phyloP scores from a whole-genome alignment of 2,888 invertebrate genomes.

The Chrysina gloriosa region DNA sequence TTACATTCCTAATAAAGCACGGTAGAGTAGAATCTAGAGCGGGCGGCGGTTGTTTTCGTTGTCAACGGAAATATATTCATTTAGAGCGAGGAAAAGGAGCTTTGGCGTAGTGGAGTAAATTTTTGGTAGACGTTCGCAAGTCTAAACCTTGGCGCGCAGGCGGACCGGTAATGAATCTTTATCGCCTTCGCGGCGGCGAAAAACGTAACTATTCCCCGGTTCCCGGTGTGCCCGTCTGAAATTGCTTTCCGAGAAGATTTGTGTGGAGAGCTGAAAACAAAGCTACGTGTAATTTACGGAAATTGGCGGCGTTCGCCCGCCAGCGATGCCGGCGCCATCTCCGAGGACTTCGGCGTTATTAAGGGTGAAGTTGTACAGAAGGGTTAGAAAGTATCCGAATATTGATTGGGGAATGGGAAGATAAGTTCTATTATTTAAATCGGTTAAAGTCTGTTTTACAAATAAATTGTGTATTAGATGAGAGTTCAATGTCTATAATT shows the following conservation, averaged over 20 bases:
- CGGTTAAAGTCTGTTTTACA: too few species aligned
- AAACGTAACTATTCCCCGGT: slow-evolving; percentile 61
- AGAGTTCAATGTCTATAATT: too few species aligned
- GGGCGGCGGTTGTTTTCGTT: slow-evolving; percentile 15
- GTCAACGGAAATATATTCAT: slow-evolving; percentile 49
- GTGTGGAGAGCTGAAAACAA: slow-evolving; percentile 67
- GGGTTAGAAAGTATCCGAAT: too few species aligned
- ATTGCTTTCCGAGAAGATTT: slow-evolving; percentile 69
- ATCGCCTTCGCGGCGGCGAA: slow-evolving; percentile 61
- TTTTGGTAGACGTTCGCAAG: slow-evolving; percentile 47
- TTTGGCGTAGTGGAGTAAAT: slow-evolving; percentile 47
- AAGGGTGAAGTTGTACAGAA: not conserved
- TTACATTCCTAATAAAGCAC: not conserved
- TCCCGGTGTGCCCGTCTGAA: slow-evolving; percentile 55
- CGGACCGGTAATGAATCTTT: slow-evolving; percentile 65
- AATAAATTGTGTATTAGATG: too few species aligned
- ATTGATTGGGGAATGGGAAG: too few species aligned
- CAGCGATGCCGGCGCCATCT: slow-evolving; percentile 9
- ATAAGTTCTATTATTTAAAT: too few species aligned
- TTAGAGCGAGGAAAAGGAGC: slow-evolving; percentile 53
- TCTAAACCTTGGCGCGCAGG: too few species aligned
- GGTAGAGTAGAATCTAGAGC: not conserved
- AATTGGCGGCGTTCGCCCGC: slow-evolving; percentile 62
- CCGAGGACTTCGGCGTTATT: not conserved
- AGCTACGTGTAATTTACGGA: slow-evolving; percentile 69